These are phyloP conservation scores for Zele albiditarsus DNA, from an alignment of 2,888 invertebrate species.

Conservation along the genomic window DNA sequence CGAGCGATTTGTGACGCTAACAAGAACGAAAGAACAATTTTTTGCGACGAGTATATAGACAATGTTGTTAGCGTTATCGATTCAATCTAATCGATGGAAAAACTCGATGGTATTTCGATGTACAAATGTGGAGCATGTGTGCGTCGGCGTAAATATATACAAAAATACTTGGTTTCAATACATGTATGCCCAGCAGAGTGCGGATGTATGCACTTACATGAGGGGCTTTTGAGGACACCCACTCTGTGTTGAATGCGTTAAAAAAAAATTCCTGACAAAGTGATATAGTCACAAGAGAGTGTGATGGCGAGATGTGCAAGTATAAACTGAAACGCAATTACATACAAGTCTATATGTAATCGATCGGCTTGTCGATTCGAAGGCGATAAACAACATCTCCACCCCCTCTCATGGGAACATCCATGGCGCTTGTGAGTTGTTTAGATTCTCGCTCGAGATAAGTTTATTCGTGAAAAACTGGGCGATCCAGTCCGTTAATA, in stretches of 20 bases:
- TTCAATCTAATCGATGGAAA: neutral
- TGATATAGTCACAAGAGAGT: neutral
- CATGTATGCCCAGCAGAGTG: neutral
- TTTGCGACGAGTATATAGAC: neutral
- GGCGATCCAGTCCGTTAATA: neutral
- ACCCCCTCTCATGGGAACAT: constrained; percentile 3
- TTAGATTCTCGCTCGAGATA: neutral
- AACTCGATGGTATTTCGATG: neutral
- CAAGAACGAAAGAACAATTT: too few relatives aligned
- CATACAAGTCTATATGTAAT: constrained; percentile 4
- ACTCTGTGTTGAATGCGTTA: neutral
- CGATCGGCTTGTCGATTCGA: constrained; percentile 8
- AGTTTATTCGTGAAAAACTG: neutral
- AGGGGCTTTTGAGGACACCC: neutral
- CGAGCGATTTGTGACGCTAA: too few relatives aligned
- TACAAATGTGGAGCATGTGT: neutral
- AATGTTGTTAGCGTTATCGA: constrained; percentile 7
- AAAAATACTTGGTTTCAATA: neutral
- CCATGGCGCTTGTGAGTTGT: neutral
- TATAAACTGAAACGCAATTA: constrained; percentile 9
- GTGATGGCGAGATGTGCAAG: neutral
- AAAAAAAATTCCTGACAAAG: neutral
- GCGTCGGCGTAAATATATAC: neutral
- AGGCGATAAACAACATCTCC: constrained; percentile 9
- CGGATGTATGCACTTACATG: neutral